Evolutionary conservation across 1,140 invertebrate genomes (phyloP).

Genomic region (Metopolophium dirhodum): DNA sequence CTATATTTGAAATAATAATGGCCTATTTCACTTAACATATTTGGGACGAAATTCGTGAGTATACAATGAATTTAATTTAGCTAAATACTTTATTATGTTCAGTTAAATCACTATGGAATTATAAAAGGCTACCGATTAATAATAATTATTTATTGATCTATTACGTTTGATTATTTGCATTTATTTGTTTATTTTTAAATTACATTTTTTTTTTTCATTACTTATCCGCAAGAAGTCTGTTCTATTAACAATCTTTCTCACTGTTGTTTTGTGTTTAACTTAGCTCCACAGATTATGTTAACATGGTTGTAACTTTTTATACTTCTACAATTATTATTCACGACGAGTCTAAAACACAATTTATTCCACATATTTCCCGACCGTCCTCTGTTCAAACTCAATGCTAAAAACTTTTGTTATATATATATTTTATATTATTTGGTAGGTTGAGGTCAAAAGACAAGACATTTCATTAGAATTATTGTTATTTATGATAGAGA

Average conservation of each 20-base stretch:
- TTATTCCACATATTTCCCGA: not conserved
- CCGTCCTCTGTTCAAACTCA: not conserved
- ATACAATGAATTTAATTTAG: not conserved
- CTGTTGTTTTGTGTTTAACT: not conserved
- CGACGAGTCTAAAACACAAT: not conserved
- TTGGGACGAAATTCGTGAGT: not conserved
- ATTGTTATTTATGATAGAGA: too few relatives aligned
- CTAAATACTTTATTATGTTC: not conserved
- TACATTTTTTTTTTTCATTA: too few relatives aligned
- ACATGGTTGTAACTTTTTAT: not conserved
- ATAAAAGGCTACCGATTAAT: not conserved
- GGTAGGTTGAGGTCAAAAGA: not conserved
- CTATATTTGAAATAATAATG: too few relatives aligned
- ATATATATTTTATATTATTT: not conserved
- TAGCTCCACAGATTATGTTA: not conserved
- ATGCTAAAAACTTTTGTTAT: not conserved
- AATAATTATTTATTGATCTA: too few relatives aligned
- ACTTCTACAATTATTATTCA: not conserved
- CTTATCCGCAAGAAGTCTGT: not conserved
- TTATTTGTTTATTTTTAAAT: not conserved
- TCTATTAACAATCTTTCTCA: not conserved
- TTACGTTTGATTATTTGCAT: not conserved
- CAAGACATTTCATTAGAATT: not conserved
- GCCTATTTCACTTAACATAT: too few relatives aligned
- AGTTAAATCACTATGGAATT: not conserved